Evolutionary conservation across 2,797 vertebrate species (phyloP).

Genomic region (Natrix natrix): DNA sequence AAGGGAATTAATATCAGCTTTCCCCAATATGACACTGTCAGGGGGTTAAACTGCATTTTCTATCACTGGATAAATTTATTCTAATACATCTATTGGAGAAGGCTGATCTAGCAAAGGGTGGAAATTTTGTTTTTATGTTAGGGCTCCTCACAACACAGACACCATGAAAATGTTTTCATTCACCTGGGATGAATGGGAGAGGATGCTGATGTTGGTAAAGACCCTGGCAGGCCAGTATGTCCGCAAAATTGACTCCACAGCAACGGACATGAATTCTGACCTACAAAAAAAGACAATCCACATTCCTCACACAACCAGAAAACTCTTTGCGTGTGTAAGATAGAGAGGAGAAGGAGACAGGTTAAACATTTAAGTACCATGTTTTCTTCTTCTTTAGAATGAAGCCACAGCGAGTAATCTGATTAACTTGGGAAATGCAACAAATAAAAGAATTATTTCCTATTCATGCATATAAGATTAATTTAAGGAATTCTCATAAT

Average conservation of each 20-base stretch:
- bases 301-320: not conserved
- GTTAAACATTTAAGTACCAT: not conserved
- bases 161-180: constrained; percentile 11
- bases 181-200: constrained; percentile 61
- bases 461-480: not conserved
- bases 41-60: not conserved
- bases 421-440: not conserved
- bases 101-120: not conserved
- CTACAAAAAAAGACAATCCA: constrained; percentile 36
- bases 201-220: constrained; percentile 54
- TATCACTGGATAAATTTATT: not conserved
- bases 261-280: constrained; percentile 56
- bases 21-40: not conserved
- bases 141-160: not conserved
- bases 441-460: not conserved
- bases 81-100: not conserved
- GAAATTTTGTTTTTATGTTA: not conserved
- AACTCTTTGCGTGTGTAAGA: not conserved
- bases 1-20: not conserved
- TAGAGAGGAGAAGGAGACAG: not conserved
- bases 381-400: not conserved
- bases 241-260: constrained; percentile 63
- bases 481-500: not conserved
- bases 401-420: not conserved
- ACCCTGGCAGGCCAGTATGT: constrained; percentile 55